Evolutionary conservation across 1,140 invertebrate genomes (phyloP), one percentile per base, ranked within the genome.

Genomic region (Gonatopus flavifemur): DNA sequence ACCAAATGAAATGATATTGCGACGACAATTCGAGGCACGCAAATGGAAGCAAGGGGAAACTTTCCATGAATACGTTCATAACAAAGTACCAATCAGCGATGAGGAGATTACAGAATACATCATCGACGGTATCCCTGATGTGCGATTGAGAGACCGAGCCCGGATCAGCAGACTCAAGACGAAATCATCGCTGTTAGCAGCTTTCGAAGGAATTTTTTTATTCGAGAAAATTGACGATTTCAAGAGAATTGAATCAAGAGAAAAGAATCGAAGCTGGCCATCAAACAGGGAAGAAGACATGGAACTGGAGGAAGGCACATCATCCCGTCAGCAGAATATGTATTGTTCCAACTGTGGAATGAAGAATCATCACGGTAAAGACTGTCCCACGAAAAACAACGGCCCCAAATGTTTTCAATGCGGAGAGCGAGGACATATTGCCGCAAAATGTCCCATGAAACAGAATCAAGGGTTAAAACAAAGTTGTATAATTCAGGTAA

Each of bases 81-180:
- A 45, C 7, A 45, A 52, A 18, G 37, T 46, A 2, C 30, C 31
- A 2, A 19, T 54, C 13, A 28, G 21, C 3, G 37, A 49, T 1
- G 19, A 50, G 5, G 55, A 57, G 40, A 7, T 52, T 1, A 2
- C 43, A 1, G 53, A 55, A 9, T 32, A 35, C 6, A 16, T 56
- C 1, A 41, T 56, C 1, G 49, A 50, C 2, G 48, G 44, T 9
- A 55, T 55, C 31, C 53, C 53, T 12, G 40, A 51, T 30, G 25
- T 12, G 3, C 16, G 12, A 4, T 20, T 55, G 15, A 28, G 43
- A 0, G 39, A 51, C 18, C 33, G 43, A 9, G 43, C 48, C 13
- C 31, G 18, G 13, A 42, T 54, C n/a, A 19, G 20, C 13, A 31
- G 20, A 16, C 50, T 37, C 20, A n/a, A 13, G 3, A 15, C 49